Conservation (phyloP, 2,113 vertebrate genomes). For the Harpagus bidentatus region DNA sequence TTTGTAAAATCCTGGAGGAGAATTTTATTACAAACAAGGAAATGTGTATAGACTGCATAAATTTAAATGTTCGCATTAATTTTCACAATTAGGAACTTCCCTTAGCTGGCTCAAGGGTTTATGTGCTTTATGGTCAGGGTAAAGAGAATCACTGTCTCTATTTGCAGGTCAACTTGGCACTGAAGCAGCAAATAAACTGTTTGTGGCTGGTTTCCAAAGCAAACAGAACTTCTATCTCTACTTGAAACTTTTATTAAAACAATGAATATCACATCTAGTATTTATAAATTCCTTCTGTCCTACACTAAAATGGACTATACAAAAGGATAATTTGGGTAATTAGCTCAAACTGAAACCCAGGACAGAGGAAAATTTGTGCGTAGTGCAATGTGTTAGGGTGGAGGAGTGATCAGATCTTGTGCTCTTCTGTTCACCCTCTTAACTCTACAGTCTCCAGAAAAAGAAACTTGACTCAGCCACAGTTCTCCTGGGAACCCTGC, state of each 20-base stretch:
- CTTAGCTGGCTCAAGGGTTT: background rate
- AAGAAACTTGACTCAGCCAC: constrained; percentile 17
- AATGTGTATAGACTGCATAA: background rate
- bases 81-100: background rate
- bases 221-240: constrained; percentile 48
- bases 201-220: constrained; percentile 38
- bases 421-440: background rate
- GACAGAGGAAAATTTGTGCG: background rate
- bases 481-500: background rate
- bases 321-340: background rate
- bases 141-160: constrained; percentile 20
- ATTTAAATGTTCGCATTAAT: background rate
- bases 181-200: constrained; percentile 31
- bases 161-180: constrained; percentile 23
- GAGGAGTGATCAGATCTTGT: background rate
- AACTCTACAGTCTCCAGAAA: background rate
- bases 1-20: background rate
- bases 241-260: constrained; percentile 36
- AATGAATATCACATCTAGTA: constrained; percentile 10
- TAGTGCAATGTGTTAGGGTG: background rate
- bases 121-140: background rate
- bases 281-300: background rate
- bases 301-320: background rate
- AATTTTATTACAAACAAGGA: background rate
- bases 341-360: background rate